Conservation (phyloP, 2,888 invertebrate species). For the Leuctra nigra region DNA sequence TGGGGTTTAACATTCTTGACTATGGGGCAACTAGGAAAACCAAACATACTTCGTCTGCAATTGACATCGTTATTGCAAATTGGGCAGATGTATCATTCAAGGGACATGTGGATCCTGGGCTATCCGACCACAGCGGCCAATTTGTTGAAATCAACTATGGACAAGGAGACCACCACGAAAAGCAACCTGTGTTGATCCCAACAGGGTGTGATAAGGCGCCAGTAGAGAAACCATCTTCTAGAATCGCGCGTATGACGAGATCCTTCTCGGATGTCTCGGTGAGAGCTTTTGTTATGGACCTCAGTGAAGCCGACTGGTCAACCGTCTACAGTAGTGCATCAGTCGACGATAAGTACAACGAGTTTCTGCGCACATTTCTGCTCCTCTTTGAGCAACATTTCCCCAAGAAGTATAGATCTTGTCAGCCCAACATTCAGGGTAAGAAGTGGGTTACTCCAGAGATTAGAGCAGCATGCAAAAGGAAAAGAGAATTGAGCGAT, state of each 20-base stretch:
- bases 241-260: too few relatives aligned
- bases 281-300: background rate
- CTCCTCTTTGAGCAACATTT: conserved; percentile 1
- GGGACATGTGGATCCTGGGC: background rate
- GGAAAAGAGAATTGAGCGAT: too few relatives aligned
- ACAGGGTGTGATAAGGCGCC: too few relatives aligned
- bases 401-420: background rate
- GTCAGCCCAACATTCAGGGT: background rate
- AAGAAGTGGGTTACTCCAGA: conserved; percentile 1
- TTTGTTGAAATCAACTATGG: background rate
- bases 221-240: too few relatives aligned
- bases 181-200: too few relatives aligned
- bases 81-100: too few relatives aligned
- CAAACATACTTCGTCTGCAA: too few relatives aligned
- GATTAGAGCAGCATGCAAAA: background rate
- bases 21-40: too few relatives aligned
- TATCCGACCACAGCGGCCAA: conserved; percentile 4
- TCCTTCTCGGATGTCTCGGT: background rate
- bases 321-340: background rate
- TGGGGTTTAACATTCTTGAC: too few relatives aligned
- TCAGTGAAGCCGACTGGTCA: background rate
- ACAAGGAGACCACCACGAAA: too few relatives aligned
- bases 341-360: background rate
- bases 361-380: conserved; percentile 3
- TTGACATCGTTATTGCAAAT: too few relatives aligned